Conservation (phyloP, 2,113 vertebrate species). For the Bos javanicus region DNA sequence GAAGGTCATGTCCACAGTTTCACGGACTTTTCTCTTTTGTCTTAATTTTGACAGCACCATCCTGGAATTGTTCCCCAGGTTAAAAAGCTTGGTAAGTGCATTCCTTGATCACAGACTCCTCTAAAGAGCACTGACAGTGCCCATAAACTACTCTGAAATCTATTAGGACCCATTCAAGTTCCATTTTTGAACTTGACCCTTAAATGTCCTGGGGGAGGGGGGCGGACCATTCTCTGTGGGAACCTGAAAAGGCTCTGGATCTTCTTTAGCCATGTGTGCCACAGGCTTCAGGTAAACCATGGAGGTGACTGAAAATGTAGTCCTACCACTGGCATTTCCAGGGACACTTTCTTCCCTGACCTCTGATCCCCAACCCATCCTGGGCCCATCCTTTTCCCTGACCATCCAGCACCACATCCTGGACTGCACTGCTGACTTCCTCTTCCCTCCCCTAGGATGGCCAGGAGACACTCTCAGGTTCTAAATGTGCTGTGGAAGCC, state of each 20-base stretch:
- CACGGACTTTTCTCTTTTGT: neutral
- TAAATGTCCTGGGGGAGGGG: neutral
- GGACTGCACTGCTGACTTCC: neutral
- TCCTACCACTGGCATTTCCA: neutral
- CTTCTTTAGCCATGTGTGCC: no score
- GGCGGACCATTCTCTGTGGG: neutral
- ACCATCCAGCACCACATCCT: neutral
- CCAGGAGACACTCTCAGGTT: slow-evolving; percentile 84
- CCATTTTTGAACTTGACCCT: neutral
- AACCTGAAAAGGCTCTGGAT: no score
- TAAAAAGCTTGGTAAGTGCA: slow-evolving; percentile 19
- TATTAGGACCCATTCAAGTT: neutral
- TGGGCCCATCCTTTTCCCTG: neutral
- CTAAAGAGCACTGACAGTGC: neutral
- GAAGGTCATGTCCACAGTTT: neutral
- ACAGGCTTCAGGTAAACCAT: neutral
- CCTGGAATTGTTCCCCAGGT: slow-evolving; percentile 38
- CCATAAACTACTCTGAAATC: neutral
- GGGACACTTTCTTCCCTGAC: neutral
- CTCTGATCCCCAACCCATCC: neutral
- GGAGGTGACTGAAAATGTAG: neutral
- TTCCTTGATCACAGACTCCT: neutral
- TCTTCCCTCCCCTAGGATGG: slow-evolving; percentile 80
- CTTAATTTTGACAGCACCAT: slow-evolving; percentile 37
- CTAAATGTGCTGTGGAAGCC: slow-evolving; percentile 81